A percentile compares a stretch with the other conserved stretches of the same genome.
Conservation (phyloP, 2,113 vertebrate species). For the Heteronetta atricapilla region DNA sequence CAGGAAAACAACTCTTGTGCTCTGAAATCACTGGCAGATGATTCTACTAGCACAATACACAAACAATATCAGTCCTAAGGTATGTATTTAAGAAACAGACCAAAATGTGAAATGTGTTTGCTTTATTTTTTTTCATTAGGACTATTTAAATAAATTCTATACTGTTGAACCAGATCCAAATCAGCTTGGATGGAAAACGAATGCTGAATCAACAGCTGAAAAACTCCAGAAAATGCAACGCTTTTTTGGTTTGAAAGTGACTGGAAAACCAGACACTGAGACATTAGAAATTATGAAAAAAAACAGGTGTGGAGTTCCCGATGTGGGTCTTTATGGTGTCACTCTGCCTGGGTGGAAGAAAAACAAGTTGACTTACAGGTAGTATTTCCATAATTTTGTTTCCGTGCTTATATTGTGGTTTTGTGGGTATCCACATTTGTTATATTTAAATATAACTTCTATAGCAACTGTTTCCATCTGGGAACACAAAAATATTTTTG, state of each 20-base stretch:
- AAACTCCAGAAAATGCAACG: conserved; percentile 80
- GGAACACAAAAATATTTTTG: neutral
- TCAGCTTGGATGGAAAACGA: conserved; percentile 63
- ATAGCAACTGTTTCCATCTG: neutral
- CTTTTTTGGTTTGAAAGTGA: conserved; percentile 78
- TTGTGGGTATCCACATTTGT: neutral
- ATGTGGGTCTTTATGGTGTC: conserved; percentile 75
- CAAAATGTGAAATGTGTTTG: neutral
- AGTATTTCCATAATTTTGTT: neutral
- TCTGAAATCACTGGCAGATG: neutral
- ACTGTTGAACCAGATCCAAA: conserved; percentile 55
- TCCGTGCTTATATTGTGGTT: neutral
- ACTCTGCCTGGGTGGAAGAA: conserved; percentile 79
- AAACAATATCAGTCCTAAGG: neutral
- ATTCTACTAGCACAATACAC: neutral
- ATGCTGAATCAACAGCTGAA: neutral
- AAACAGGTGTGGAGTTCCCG: conserved; percentile 77
- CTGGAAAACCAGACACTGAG: conserved; percentile 70
- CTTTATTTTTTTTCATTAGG: conserved; percentile 47
- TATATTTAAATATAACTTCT: neutral
- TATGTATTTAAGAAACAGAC: neutral
- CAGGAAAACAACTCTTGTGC: neutral
- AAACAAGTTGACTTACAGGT: conserved; percentile 79
- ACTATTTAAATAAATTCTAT: conserved; percentile 77
- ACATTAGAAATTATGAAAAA: conserved; percentile 77